Conservation (phyloP, 1,140 invertebrate genomes). For the Euschistus heros region DNA sequence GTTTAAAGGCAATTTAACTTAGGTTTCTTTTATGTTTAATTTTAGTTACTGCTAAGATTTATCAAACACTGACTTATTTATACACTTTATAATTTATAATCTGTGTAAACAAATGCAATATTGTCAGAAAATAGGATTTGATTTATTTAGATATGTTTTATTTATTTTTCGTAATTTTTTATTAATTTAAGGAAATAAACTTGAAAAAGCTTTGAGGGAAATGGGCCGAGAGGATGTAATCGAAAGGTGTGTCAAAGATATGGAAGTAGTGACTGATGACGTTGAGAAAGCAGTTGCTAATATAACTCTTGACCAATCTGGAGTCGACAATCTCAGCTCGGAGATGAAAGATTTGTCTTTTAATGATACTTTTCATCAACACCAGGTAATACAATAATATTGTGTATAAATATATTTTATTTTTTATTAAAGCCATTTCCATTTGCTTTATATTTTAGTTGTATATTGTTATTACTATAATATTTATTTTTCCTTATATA, state of each 20-base stretch:
- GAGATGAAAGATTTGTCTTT: slow-evolving; percentile 36
- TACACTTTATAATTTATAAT: no score
- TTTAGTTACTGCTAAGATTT: no score
- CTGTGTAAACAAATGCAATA: no score
- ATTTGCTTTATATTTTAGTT: not conserved
- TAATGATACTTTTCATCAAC: slow-evolving; percentile 21
- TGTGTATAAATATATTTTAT: not conserved
- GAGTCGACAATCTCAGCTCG: slow-evolving; percentile 60
- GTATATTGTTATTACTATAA: not conserved
- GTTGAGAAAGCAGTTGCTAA: slow-evolving; percentile 61
- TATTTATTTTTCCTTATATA: not conserved
- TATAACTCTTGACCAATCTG: slow-evolving; percentile 61
- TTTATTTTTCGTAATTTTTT: no score
- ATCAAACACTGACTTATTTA: no score
- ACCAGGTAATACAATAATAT: slow-evolving; percentile 1
- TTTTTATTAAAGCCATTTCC: not conserved
- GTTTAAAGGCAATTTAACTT: no score
- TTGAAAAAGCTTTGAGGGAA: slow-evolving; percentile 78
- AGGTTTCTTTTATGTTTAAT: no score
- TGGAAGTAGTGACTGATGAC: slow-evolving; percentile 68
- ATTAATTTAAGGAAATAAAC: slow-evolving; percentile 52
- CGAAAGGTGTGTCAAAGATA: slow-evolving; percentile 76
- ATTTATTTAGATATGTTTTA: no score
- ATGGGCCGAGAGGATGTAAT: slow-evolving; percentile 90
- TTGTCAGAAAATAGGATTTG: no score